Conservation (phyloP, 2,113 vertebrate genomes). For the Dasyprocta punctata region DNA sequence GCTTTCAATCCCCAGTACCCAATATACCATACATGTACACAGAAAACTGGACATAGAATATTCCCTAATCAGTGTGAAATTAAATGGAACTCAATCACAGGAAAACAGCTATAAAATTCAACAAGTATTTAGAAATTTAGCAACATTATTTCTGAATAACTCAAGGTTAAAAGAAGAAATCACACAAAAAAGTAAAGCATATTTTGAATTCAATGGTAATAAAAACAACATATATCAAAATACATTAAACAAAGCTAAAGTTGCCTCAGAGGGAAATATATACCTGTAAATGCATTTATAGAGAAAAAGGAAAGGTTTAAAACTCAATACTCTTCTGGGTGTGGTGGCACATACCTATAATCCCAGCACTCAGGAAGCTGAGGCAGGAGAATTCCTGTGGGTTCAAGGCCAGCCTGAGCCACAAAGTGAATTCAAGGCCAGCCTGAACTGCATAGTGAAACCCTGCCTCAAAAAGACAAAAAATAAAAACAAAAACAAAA, state of each 20-base stretch:
- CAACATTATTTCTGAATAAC: background rate
- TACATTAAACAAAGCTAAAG: background rate
- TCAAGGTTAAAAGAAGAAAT: background rate
- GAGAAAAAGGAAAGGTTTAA: background rate
- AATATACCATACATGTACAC: background rate
- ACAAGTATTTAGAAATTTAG: background rate
- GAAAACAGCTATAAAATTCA: background rate
- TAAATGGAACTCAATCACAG: background rate
- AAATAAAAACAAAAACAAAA: too few species aligned
- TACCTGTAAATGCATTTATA: background rate
- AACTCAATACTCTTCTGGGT: background rate
- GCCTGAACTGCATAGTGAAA: too few species aligned
- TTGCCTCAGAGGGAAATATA: background rate
- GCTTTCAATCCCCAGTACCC: background rate
- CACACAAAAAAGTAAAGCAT: background rate
- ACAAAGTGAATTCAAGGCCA: too few species aligned
- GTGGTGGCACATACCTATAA: too few species aligned
- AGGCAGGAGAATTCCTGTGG: too few species aligned
- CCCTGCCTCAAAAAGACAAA: too few species aligned
- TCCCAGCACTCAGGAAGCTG: too few species aligned
- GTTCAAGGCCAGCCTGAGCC: too few species aligned
- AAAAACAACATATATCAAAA: background rate
- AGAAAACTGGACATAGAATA: background rate
- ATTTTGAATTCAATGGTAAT: background rate
- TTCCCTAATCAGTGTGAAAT: background rate